Evolutionary conservation across 1,140 invertebrate genomes (phyloP), one percentile per base, ranked within the genome.

Genomic region (Dysdera silvatica): DNA sequence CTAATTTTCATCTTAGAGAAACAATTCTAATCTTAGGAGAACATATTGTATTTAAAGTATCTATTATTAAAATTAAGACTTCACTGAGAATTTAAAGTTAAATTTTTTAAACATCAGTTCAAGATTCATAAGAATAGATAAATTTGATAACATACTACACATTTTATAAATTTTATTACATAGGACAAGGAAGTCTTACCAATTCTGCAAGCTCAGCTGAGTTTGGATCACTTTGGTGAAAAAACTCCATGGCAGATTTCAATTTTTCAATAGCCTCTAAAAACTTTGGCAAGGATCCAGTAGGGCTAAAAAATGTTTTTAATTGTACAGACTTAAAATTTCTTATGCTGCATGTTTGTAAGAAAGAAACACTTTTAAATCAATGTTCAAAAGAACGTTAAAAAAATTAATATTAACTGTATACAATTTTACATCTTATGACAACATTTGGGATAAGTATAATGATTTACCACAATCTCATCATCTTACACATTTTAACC

Each of bases 171-270:
- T n/a, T n/a, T n/a, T n/a, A n/a, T 10, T 45, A 18, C 6, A 53
- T 24, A 10, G 29, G 16, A 18, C 37, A 23, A 53, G 7, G 14
- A 62, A 48, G 16, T 62, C 56, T 81, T 71, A 90, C 87, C 52
- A 97, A 87, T 79, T 95, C 95, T 72, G 93, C 88, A 52, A 96
- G 75, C 79, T 97, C 93, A 29, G 94, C 88, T 74, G 91, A 94
- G 72, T 91, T 88, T 2, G 90, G 89, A 77, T 95, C 95, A 73
- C 94, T 88, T 72, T 89, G 88, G 71, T 91, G 84, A 77, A 98
- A 98, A 75, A 95, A 98, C 35, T 84, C 83, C 70, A 91, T 85
- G 49, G 94, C 92, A 67, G 86, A 86, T 49, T 89, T 84, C 37
- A 98, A 77, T 71, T 87, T 85, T 71, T 90, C 87, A 78, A 97